phyloP scores from a whole-genome alignment of 2,888 invertebrate genomes.

The Athripsodes cinereus region DNA sequence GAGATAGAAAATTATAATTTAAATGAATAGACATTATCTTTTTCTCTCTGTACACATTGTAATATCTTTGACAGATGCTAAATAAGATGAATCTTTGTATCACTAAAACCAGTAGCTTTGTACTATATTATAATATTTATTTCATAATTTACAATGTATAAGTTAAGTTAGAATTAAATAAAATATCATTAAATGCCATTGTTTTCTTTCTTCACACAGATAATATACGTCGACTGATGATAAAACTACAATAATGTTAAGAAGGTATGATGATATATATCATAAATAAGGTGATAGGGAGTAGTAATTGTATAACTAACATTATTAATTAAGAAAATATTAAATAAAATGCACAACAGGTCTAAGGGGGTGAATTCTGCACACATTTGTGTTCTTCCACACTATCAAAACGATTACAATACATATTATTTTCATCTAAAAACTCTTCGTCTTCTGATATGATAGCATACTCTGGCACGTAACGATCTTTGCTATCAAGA shows the following conservation, averaged over 20 bases:
- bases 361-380: neutral
- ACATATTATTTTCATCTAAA: neutral
- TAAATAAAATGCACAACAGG: neutral
- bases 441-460: neutral
- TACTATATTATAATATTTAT: neutral
- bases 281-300: neutral
- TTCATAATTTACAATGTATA: neutral
- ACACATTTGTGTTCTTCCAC: neutral
- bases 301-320: neutral
- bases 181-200: neutral
- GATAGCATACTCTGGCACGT: constrained; percentile 10
- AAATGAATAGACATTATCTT: no score
- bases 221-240: constrained; percentile 3
- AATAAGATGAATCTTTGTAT: no score
- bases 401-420: neutral
- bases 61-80: no score
- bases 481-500: no score
- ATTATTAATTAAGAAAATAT: neutral
- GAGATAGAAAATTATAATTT: no score
- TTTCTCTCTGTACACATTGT: no score
- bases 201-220: constrained; percentile 11
- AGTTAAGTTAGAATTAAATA: neutral
- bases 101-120: no score
- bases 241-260: constrained; percentile 18
- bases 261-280: constrained; percentile 20